Evolutionary conservation across 1,140 invertebrate genomes (phyloP), one percentile per base, ranked within the genome.

Genomic region (Bombus superbus): DNA sequence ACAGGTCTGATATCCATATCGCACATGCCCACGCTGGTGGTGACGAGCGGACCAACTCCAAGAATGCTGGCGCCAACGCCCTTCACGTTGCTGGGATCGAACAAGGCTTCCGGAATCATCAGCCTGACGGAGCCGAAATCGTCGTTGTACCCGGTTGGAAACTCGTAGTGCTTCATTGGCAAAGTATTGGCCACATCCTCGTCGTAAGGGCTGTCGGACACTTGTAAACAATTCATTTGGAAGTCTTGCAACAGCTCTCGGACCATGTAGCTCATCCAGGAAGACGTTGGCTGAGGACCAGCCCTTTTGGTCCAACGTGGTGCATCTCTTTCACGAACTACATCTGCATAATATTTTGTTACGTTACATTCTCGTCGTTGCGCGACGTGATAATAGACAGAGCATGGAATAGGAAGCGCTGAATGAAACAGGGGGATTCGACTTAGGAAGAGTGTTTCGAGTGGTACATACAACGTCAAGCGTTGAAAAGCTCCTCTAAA

Each of bases 1-100:
- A 98, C 98, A 10, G 98, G 97, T 92, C 98, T 96, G 35, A 99
- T 97, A 95, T 99, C 98, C 85, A 99, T 98, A 94, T 99, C 98
- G 95, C 98, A 99, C 97, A 99, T 98, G 59, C 98, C 98, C 11
- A 98, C 98, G 93, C 97, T 98, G 2, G 98, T 98, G 13, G 97
- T 97, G 15, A 98, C 97, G 89, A 97, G 95, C 93, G 96, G 96
- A 10, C 96, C 96, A 86, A 97, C 96, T 89, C 97, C 96, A 88
- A 98, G 95, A 96, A 98, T 96, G 85, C 96, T 96, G 81, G 94
- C 95, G 3, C 95, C 95, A 40, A 96, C 95, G 25, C 93, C 91
- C n/a, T 94, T 94, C 64, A 95, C 94, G 82, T 93, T 94, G 83
- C 94, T 96, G 0, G 97, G 97, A 93, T 99, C 98, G 95, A 99